These are phyloP conservation scores for Campodea augens DNA, from an alignment of 1,140 invertebrate species.

Conservation along the genomic window DNA sequence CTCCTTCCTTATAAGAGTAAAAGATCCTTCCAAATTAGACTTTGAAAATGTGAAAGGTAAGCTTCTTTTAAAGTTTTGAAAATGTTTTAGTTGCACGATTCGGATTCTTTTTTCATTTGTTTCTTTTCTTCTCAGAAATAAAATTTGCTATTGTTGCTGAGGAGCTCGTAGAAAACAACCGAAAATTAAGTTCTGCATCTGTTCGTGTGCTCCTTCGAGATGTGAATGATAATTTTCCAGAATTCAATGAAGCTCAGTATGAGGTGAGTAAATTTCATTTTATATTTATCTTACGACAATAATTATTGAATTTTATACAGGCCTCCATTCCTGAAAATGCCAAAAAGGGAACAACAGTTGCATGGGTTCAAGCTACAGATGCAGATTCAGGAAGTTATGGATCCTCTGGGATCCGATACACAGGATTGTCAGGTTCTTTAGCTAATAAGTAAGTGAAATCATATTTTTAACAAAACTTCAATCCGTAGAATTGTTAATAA, in stretches of 20 bases:
- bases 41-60: constrained; percentile 52
- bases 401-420: constrained; percentile 70
- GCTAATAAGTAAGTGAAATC: constrained; percentile 55
- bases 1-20: constrained; percentile 74
- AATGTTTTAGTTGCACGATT: not conserved
- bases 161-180: constrained; percentile 49
- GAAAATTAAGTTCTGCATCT: constrained; percentile 59
- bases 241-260: constrained; percentile 59
- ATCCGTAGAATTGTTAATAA: not conserved
- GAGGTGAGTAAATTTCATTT: constrained; percentile 26
- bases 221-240: constrained; percentile 84
- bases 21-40: constrained; percentile 60
- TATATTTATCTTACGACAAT: not conserved
- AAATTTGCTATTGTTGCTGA: constrained; percentile 72
- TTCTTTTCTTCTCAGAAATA: constrained; percentile 33
- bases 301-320: constrained; percentile 9
- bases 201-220: constrained; percentile 72
- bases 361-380: constrained; percentile 61
- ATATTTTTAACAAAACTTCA: not conserved
- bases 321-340: constrained; percentile 67
- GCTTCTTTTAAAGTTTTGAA: not conserved
- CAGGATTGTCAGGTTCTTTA: constrained; percentile 54
- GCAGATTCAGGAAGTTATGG: constrained; percentile 69
- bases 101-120: not conserved
- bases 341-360: constrained; percentile 54